Conservation (phyloP, 1,140 invertebrate genomes). For the Periplaneta americana region DNA sequence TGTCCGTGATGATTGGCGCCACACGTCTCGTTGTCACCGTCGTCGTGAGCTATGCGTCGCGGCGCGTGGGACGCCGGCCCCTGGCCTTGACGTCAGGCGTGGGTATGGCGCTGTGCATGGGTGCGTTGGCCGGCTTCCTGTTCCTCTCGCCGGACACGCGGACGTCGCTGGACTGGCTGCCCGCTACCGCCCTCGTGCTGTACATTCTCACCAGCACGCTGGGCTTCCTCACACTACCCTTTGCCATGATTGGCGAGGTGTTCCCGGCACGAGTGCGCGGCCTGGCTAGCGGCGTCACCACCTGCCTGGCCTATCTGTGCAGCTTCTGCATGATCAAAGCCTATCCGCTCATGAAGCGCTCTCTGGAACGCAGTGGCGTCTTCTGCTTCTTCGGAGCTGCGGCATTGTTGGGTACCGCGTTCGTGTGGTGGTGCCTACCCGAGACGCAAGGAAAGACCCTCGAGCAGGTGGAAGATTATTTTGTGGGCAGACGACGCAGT, state of each 20-base stretch:
- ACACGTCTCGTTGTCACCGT: slow-evolving; percentile 47
- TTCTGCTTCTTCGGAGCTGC: slow-evolving; percentile 67
- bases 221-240: slow-evolving; percentile 59
- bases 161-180: not conserved
- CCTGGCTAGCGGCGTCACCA: slow-evolving; percentile 56
- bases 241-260: slow-evolving; percentile 70
- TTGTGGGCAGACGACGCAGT: not conserved
- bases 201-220: slow-evolving; percentile 35
- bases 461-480: not conserved
- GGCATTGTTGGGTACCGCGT: slow-evolving; percentile 59
- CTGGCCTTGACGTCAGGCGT: slow-evolving; percentile 29
- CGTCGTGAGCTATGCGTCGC: slow-evolving; percentile 42
- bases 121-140: slow-evolving; percentile 43
- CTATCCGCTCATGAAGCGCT: slow-evolving; percentile 52
- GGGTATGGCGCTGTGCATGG: slow-evolving; percentile 55
- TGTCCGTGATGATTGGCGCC: slow-evolving; percentile 47
- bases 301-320: slow-evolving; percentile 59
- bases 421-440: slow-evolving; percentile 61
- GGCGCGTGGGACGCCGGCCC: slow-evolving; percentile 45
- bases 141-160: slow-evolving; percentile 21
- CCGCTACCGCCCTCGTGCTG: not conserved
- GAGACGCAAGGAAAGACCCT: slow-evolving; percentile 70
- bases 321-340: slow-evolving; percentile 69
- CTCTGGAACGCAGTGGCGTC: slow-evolving; percentile 51
- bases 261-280: slow-evolving; percentile 61